Evolutionary conservation across 2,888 invertebrate genomes (phyloP), one percentile per base, ranked within the genome.

Genomic region (Choreutis nemorana): DNA sequence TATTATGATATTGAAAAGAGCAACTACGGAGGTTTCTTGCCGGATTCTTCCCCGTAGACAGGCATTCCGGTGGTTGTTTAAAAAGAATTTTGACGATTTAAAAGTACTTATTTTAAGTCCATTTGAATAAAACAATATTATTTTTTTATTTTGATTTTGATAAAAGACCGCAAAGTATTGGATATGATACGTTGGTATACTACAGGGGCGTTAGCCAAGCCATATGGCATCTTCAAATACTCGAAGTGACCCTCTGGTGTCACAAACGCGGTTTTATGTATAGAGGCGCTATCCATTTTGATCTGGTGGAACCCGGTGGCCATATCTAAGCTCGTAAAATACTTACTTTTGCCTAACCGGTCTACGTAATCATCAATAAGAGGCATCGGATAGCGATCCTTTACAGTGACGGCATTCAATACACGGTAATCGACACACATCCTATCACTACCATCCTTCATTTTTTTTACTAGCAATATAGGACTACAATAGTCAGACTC

Each of bases 381-480:
- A 6, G 35, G 35, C 15, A 35, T 10, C 8, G 35, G 35, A 24
- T 22, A 35, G 2, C 33, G 12, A 25, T 37, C 35, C 14, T 35
- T 37, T 3, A 35, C 26, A 3, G 35, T 37, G 8, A 31, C 16
- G 15, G 8, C 7, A 26, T 37, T 37, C 6, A 34, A 11, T 8
- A 26, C 26, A 6, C 37, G 26, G 12, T 24, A 37, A 21, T 37
- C 34, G 3, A 37, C 34, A 13, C 34, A 34, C 31, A 35, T 33
- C 3, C 31, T 21, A 8, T 34, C 34, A 6, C 15, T 12, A 11
- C 36, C 33, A 15, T 36, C 32, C 27, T 28, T 39, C n/a, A n/a
- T n/a, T 20, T 44, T 44, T 14, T 42, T 44, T 4, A 44, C 42
- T 6, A 41, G 21, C 1, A 44, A 20, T 2, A 42, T 33, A 4